phyloP scores from a whole-genome alignment of 2,113 vertebrate genomes.

The Tricholaema leucomelas region DNA sequence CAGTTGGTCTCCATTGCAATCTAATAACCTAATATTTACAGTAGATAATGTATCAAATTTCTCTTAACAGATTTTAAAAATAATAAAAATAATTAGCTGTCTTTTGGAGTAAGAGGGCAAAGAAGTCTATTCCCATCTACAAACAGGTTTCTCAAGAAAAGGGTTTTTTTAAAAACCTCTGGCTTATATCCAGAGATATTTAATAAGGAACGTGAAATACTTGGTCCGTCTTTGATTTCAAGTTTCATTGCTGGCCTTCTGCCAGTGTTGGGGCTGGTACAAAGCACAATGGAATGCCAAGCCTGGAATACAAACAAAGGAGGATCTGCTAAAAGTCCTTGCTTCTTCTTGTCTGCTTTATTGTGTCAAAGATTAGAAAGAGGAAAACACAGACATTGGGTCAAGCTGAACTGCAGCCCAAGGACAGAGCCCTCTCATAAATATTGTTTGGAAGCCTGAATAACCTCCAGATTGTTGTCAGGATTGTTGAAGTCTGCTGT shows the following conservation, averaged over 20 bases:
- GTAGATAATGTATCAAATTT: background rate
- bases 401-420: constrained; percentile 32
- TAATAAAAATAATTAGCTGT: background rate
- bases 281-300: background rate
- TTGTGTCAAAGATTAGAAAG: constrained; percentile 45
- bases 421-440: constrained; percentile 1
- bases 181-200: background rate
- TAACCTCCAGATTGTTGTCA: background rate
- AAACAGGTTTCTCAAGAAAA: background rate
- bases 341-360: constrained; percentile 50
- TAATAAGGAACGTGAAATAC: background rate
- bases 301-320: constrained; percentile 33
- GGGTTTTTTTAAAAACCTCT: background rate
- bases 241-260: constrained; percentile 1
- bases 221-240: constrained; percentile 1
- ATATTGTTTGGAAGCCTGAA: constrained; percentile 5
- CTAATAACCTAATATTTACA: constrained; percentile 18
- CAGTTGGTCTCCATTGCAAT: background rate
- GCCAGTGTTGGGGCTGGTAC: background rate
- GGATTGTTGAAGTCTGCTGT: background rate
- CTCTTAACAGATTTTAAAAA: background rate
- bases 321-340: constrained; percentile 25
- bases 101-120: background rate
- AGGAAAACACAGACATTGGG: background rate
- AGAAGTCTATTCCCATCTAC: background rate